A percentile compares a stretch with the other conserved stretches of the same genome.
Evolutionary conservation across 1,140 invertebrate genomes (phyloP).

Genomic region (Choristoneura fumiferana): DNA sequence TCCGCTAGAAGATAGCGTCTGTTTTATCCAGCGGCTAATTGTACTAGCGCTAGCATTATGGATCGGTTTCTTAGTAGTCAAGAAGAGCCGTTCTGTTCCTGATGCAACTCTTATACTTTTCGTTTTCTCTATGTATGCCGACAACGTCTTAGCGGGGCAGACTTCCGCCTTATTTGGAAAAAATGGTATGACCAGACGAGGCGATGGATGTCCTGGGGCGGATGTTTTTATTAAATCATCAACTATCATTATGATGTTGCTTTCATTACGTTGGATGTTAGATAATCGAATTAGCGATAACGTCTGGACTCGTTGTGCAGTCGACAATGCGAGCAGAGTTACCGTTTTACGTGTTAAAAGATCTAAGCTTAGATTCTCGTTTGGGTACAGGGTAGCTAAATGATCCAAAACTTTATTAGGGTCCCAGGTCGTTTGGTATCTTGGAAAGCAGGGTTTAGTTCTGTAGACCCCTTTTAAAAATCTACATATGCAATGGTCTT

Average conservation of each 20-base stretch:
- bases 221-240: constrained; percentile 6
- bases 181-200: constrained; percentile 4
- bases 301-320: constrained; percentile 24
- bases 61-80: constrained; percentile 13
- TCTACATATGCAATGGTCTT: constrained; percentile 7
- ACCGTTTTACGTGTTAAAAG: not conserved
- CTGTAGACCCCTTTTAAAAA: constrained; percentile 20
- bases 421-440: constrained; percentile 20
- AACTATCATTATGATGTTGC: constrained; percentile 1
- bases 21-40: constrained; percentile 16
- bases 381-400: constrained; percentile 6
- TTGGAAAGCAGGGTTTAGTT: constrained; percentile 14
- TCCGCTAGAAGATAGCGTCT: not conserved
- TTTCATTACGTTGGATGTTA: constrained; percentile 11
- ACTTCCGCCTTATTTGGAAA: not conserved
- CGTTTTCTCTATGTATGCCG: not conserved
- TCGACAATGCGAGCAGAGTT: constrained; percentile 22
- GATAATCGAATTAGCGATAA: constrained; percentile 1
- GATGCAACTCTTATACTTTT: not conserved
- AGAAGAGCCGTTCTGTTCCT: not conserved
- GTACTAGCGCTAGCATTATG: not conserved
- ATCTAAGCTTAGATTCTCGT: not conserved
- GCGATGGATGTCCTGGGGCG: not conserved
- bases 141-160: constrained; percentile 7
- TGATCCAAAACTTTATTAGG: constrained; percentile 18